phyloP scores from a whole-genome alignment of 2,888 invertebrate species.

The Actias luna region DNA sequence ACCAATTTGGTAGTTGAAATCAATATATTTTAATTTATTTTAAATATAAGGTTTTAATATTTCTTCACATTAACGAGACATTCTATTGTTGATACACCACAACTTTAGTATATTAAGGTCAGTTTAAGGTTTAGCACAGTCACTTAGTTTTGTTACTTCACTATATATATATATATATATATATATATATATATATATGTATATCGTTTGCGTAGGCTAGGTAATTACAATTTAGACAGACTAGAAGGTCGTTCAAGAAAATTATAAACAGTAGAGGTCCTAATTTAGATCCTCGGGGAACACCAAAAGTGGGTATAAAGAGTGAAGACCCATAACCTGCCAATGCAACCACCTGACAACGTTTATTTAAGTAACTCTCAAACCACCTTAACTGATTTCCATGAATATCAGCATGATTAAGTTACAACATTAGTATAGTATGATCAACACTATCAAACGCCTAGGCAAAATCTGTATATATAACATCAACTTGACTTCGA shows the following conservation, averaged over 20 bases:
- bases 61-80: background rate
- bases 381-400: background rate
- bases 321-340: background rate
- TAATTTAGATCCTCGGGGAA: constrained; percentile 8
- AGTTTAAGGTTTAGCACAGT: background rate
- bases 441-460: constrained; percentile 1
- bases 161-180: too few species aligned
- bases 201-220: background rate
- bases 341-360: background rate
- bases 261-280: background rate
- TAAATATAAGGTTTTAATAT: background rate
- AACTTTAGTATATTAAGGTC: background rate
- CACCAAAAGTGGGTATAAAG: constrained; percentile 2
- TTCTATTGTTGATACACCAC: background rate
- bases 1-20: background rate
- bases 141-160: background rate
- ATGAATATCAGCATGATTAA: background rate
- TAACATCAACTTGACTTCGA: background rate
- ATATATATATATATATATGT: background rate
- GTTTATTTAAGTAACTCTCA: background rate
- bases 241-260: background rate
- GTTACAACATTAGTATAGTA: background rate
- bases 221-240: background rate
- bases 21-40: background rate
- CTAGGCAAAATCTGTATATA: constrained; percentile 1